These are phyloP conservation scores for Prunella himalayana DNA, from an alignment of 2,113 vertebrate species.

Conservation along the genomic window DNA sequence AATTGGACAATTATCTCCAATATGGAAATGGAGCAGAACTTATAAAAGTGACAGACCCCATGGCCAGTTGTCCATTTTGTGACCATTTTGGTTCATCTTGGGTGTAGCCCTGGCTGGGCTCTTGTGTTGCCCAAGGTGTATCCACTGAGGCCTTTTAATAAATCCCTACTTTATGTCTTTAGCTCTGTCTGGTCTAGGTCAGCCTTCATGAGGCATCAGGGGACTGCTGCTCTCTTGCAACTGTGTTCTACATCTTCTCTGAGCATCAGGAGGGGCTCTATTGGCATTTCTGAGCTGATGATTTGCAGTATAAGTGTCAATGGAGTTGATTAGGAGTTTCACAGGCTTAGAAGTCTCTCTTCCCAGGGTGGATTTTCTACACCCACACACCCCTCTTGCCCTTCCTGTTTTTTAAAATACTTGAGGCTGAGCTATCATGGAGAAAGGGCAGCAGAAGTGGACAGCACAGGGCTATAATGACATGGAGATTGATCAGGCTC, in stretches of 20 bases:
- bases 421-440: not conserved
- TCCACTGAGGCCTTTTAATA: not conserved
- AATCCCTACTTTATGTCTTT: not conserved
- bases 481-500: not conserved
- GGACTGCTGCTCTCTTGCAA: not conserved
- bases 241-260: not conserved
- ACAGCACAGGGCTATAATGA: not conserved
- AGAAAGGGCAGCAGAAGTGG: not conserved
- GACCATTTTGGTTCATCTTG: not conserved
- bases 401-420: not conserved
- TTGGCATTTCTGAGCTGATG: not conserved
- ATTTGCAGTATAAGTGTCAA: not conserved
- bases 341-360: not conserved
- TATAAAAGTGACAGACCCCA: not conserved
- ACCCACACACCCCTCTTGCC: accelerated
- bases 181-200: not conserved
- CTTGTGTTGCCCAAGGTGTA: not conserved
- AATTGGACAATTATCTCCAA: not conserved
- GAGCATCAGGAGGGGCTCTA: accelerated
- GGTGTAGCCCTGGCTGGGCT: not conserved
- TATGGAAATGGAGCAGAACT: not conserved
- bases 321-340: not conserved
- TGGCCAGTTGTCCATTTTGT: not conserved
- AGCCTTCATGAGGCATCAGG: not conserved
- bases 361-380: not conserved